These are phyloP conservation scores for Harpalus rubripes DNA, from an alignment of 2,888 invertebrate genomes.

Conservation along the genomic window DNA sequence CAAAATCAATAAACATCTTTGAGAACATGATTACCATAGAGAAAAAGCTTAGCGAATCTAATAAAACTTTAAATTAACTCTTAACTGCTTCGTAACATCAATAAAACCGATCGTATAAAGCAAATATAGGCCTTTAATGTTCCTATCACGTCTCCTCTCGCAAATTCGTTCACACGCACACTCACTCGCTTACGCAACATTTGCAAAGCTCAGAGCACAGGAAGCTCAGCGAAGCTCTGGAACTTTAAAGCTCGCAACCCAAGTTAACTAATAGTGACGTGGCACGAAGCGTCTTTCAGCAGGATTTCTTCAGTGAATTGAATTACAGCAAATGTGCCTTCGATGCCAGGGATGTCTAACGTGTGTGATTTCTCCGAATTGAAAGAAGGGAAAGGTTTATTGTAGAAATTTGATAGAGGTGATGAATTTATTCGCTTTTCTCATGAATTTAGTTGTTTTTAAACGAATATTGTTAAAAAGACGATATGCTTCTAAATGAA, in stretches of 20 bases:
- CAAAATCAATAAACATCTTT: constrained; percentile 37
- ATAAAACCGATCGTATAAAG: constrained; percentile 62
- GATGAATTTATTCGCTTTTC: too few relatives aligned
- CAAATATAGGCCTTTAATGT: constrained; percentile 61
- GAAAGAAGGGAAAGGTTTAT: too few relatives aligned
- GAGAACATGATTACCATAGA: constrained; percentile 28
- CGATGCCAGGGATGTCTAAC: neutral
- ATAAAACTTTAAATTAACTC: constrained; percentile 65
- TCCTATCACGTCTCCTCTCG: constrained; percentile 40
- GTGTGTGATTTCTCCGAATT: too few relatives aligned
- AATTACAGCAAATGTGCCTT: constrained; percentile 23
- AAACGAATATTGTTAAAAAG: too few relatives aligned
- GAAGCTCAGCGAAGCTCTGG: neutral
- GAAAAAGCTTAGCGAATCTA: constrained; percentile 42
- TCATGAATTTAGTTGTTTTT: too few relatives aligned
- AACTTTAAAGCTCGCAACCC: constrained; percentile 13
- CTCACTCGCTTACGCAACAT: constrained; percentile 25
- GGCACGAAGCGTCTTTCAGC: constrained; percentile 27
- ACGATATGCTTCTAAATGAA: too few relatives aligned
- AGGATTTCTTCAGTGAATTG: constrained; percentile 28
- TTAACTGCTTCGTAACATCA: constrained; percentile 58
- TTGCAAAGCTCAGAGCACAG: constrained; percentile 12
- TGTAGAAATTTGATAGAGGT: too few relatives aligned
- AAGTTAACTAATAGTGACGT: constrained; percentile 27
- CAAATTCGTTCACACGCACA: constrained; percentile 37